Evolutionary conservation across 2,797 vertebrate species (phyloP), one percentile per base, ranked within the genome.

Genomic region (Euthynnus affinis): DNA sequence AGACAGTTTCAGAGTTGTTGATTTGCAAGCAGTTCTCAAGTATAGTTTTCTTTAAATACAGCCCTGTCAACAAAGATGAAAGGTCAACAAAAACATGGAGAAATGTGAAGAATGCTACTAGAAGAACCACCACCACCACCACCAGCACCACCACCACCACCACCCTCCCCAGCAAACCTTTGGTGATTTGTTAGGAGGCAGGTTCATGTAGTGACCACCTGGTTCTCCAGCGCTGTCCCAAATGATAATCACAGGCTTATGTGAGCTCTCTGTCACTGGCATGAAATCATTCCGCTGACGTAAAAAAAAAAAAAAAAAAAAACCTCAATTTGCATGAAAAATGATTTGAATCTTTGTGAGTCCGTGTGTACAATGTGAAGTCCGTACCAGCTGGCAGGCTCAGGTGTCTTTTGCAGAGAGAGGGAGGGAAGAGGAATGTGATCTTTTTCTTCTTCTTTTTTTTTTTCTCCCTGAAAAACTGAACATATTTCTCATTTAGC

Each of bases 401-500:
- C 81, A 34, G 71, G 80, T 77, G 69, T 46, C 59, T 69, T 65
- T 40, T 20, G 3, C 9, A 18, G 23, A 68, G 29, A 44, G 18
- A 25, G 72, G 40, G 65, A 18, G 23, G 66, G 29, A 44, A 15
- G 23, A 70, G 40, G 65, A 71, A 63, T 53, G 42, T 68, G 25
- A 44, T 60, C 37, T 64, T 61, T 69, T 29, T 29, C 27, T 29
- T 29, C n/a, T n/a, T 29, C 27, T 29, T 29, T 29, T 29, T 29
- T 29, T 27, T 27, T 48, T 49, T 32, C 25, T 9, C 37, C 37
- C 34, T 9, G 0, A 56, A 82, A 82, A 71, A 49, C 10, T 18
- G 27, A 78, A 70, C 74, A 64, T 44, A 56, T 81, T 85, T 83
- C 73, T 74, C 65, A 63, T 83, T 80, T 76, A 57, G 74, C 70